Percentiles rank a stretch among this genome's conserved stretches.
Conservation (phyloP, 2,888 invertebrate species). For the Myopa testacea region DNA sequence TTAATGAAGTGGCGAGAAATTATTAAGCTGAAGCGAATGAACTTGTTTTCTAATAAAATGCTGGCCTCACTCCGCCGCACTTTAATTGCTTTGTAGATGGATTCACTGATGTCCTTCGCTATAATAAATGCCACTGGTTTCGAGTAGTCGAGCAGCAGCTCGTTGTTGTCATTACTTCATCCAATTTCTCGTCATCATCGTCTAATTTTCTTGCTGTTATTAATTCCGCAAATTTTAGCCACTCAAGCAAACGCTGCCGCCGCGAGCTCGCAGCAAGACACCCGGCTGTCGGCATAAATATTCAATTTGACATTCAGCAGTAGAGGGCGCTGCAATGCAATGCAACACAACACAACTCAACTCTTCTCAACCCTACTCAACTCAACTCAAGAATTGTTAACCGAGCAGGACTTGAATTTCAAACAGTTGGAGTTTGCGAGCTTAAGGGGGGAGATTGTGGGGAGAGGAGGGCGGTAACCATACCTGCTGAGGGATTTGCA, state of each 20-base stretch:
- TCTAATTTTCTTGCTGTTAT: not conserved
- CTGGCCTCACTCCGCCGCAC: not conserved
- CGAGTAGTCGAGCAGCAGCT: too few relatives aligned
- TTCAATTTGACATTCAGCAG: slow-evolving; percentile 33
- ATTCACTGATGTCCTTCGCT: not conserved
- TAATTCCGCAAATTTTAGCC: slow-evolving; percentile 13
- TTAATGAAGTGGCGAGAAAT: not conserved
- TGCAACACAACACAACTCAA: slow-evolving; percentile 22
- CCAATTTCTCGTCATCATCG: slow-evolving; percentile 1
- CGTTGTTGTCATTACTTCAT: not conserved
- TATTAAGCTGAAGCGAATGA: too few relatives aligned
- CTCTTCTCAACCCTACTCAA: too few relatives aligned
- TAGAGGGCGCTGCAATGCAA: slow-evolving; percentile 5
- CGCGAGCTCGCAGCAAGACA: not conserved
- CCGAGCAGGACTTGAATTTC: slow-evolving; percentile 44
- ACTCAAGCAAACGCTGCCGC: slow-evolving; percentile 1
- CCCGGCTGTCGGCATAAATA: slow-evolving; percentile 27
- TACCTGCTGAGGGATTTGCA: slow-evolving; percentile 46
- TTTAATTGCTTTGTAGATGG: not conserved
- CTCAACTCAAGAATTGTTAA: slow-evolving; percentile 31
- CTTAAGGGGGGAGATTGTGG: not conserved
- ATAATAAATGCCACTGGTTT: not conserved
- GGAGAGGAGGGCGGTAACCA: not conserved
- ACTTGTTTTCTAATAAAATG: too few relatives aligned
- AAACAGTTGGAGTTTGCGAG: slow-evolving; percentile 17